Conservation (phyloP, 2,113 vertebrate species). For the Varanus komodoensis region DNA sequence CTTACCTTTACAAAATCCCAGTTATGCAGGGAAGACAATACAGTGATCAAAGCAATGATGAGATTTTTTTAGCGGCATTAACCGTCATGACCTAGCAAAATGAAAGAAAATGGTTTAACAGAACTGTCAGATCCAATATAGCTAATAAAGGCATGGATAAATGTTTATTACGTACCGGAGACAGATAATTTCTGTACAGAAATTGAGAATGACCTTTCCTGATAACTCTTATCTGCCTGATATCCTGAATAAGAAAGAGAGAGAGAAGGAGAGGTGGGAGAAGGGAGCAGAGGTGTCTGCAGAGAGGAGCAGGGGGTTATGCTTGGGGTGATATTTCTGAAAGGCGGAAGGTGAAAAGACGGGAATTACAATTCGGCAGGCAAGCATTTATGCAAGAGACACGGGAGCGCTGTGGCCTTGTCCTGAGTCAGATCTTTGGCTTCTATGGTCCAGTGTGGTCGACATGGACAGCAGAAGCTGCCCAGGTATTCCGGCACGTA, state of each 20-base stretch:
- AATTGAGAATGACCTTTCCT: constrained; percentile 99
- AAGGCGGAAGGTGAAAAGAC: constrained; percentile 38
- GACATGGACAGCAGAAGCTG: no score
- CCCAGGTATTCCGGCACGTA: no score
- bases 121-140: constrained; percentile 99
- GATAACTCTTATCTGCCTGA: constrained; percentile 93
- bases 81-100: constrained; percentile 94
- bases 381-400: constrained; percentile 45
- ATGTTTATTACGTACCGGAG: constrained; percentile 98
- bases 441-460: no score
- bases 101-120: constrained; percentile 97
- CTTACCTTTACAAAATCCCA: constrained; percentile 84
- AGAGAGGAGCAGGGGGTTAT: constrained; percentile 32
- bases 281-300: background rate
- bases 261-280: constrained; percentile 34
- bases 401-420: background rate
- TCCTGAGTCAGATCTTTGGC: no score
- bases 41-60: constrained; percentile 87
- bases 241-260: constrained; percentile 83
- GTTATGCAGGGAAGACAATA: constrained; percentile 78
- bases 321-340: constrained; percentile 75
- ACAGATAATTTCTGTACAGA: constrained; percentile 99
- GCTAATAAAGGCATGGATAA: constrained; percentile 99
- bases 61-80: constrained; percentile 95
- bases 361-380: constrained; percentile 71